phyloP scores from a whole-genome alignment of 2,113 vertebrate species.

The Oreochromis tanganicae region DNA sequence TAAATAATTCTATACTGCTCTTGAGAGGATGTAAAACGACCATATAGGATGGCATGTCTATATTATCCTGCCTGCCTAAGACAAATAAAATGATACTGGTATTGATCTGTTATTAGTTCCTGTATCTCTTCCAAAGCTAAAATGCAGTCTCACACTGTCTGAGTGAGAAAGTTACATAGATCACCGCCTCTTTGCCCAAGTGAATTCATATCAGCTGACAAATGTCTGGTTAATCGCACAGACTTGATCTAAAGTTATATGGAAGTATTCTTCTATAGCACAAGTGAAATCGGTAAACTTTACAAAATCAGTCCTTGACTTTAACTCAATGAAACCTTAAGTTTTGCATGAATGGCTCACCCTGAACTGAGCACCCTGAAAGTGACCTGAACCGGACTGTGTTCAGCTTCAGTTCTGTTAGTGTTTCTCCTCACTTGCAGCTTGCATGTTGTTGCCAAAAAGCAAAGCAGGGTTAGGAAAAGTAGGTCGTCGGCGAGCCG shows the following conservation, averaged over 20 bases:
- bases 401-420: neutral
- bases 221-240: neutral
- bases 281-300: rapidly evolving
- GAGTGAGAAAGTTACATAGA: neutral
- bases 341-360: neutral
- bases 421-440: slow-evolving; percentile 22
- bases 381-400: neutral
- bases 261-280: neutral
- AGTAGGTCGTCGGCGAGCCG: slow-evolving; percentile 32
- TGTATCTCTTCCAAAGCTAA: neutral
- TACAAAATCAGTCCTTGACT: neutral
- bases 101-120: neutral
- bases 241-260: neutral
- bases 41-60: neutral
- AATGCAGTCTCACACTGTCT: neutral
- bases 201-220: neutral
- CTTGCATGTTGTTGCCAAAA: slow-evolving; percentile 31
- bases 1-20: neutral
- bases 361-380: neutral
- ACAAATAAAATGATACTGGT: neutral
- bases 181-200: neutral
- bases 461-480: slow-evolving; percentile 43
- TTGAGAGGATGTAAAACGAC: neutral
- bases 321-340: neutral
- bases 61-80: neutral